Conservation (phyloP, 2,113 vertebrate genomes). For the Hystrix brachyura region DNA sequence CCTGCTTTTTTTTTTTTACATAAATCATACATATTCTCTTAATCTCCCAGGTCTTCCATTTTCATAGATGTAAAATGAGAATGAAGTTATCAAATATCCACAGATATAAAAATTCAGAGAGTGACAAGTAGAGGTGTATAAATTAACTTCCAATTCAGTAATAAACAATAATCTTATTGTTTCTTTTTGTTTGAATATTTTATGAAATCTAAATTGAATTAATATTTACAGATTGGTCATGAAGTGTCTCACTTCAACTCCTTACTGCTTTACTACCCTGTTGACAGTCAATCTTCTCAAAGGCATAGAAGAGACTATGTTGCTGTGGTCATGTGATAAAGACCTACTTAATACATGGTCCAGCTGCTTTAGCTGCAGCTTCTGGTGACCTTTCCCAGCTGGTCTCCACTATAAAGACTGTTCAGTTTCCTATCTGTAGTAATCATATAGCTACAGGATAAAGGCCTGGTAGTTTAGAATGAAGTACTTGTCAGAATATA, state of each 20-base stretch:
- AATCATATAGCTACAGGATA: background rate
- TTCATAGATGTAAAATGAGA: background rate
- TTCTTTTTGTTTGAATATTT: background rate
- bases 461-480: background rate
- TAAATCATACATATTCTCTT: background rate
- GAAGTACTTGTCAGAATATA: background rate
- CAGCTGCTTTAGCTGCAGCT: background rate
- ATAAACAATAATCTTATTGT: background rate
- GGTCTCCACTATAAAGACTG: background rate
- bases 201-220: background rate
- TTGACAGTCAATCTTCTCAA: background rate
- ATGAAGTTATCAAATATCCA: background rate
- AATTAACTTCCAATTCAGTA: background rate
- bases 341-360: background rate
- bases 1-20: background rate
- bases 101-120: background rate
- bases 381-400: background rate
- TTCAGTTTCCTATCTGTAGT: background rate
- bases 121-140: background rate
- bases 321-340: background rate
- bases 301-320: background rate
- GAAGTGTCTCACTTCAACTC: background rate
- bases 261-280: background rate
- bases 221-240: background rate
- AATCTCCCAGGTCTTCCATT: background rate